Percentiles rank a stretch among this genome's conserved stretches.
phyloP scores from a whole-genome alignment of 2,113 vertebrate genomes.

The Chaetodon trifascialis region DNA sequence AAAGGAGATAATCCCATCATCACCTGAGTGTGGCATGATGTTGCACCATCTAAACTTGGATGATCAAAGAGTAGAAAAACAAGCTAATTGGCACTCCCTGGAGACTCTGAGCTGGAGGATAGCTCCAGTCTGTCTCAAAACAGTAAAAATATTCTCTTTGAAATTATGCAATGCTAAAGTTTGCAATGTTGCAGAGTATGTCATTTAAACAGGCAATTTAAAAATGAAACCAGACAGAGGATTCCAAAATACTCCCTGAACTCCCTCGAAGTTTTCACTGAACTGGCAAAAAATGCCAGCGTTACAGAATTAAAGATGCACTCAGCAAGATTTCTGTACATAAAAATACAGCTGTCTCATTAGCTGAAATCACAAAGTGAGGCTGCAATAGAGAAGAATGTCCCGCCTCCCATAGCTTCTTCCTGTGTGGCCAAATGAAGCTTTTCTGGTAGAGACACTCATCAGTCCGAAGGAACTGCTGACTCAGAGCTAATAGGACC shows the following conservation, averaged over 20 bases:
- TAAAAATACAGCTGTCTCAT: constrained; percentile 19
- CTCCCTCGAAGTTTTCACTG: constrained; percentile 21
- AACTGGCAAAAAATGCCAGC: constrained; percentile 12
- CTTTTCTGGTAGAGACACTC: not conserved
- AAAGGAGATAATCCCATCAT: constrained; percentile 39
- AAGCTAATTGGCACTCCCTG: constrained; percentile 66
- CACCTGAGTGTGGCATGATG: constrained; percentile 54
- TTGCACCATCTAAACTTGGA: constrained; percentile 58
- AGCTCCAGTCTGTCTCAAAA: constrained; percentile 43
- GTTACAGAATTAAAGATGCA: constrained; percentile 17
- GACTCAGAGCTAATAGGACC: not conserved
- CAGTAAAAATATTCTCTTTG: constrained; percentile 62
- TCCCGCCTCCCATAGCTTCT: not conserved
- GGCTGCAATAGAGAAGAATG: not conserved
- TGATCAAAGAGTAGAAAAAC: constrained; percentile 69
- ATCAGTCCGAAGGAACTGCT: not conserved
- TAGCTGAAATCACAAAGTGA: not conserved
- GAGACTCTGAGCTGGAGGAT: constrained; percentile 41
- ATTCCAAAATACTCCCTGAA: constrained; percentile 3
- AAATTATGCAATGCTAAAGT: constrained; percentile 49
- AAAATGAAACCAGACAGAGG: constrained; percentile 30
- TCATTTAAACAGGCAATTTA: constrained; percentile 39
- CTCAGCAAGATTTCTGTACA: constrained; percentile 23
- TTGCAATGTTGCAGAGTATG: constrained; percentile 3
- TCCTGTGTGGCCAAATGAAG: not conserved